A percentile compares a stretch with the other conserved stretches of the same genome.
Evolutionary conservation across 2,113 vertebrate species (phyloP).

Genomic region (Eulemur macaco): DNA sequence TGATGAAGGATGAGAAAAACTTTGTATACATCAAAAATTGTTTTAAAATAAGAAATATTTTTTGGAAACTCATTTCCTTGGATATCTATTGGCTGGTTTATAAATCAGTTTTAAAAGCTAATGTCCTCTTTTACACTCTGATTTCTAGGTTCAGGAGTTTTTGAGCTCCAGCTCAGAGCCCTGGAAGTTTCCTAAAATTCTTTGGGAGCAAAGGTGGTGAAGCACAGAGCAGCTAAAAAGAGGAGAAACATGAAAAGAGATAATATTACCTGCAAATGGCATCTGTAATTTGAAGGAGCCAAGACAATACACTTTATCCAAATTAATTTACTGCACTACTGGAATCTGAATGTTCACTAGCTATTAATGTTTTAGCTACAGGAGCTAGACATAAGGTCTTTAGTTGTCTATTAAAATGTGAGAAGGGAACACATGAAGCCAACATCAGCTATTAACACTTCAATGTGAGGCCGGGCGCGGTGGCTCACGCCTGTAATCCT

Average conservation of each 20-base stretch:
- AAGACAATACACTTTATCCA: neutral
- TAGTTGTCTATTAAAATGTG: neutral
- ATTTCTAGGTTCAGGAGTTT: neutral
- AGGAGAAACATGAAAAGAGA: neutral
- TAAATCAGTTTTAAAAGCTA: neutral
- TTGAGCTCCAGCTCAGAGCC: neutral
- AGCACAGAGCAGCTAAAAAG: neutral
- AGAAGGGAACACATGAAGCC: neutral
- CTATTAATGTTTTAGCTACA: neutral
- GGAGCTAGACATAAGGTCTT: neutral
- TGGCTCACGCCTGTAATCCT: too few species aligned
- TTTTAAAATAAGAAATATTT: neutral
- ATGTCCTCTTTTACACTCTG: neutral
- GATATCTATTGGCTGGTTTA: neutral
- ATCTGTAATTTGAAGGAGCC: neutral
- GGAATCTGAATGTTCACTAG: neutral
- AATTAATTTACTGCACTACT: neutral
- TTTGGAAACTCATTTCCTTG: neutral
- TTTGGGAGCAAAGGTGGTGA: accelerated
- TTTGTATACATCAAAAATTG: neutral
- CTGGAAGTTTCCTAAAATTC: neutral
- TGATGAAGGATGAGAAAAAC: neutral
- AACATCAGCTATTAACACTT: neutral
- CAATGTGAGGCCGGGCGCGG: neutral
- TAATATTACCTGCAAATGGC: neutral